Evolutionary conservation across 2,888 invertebrate genomes (phyloP).

Genomic region (Syrphus vitripennis): DNA sequence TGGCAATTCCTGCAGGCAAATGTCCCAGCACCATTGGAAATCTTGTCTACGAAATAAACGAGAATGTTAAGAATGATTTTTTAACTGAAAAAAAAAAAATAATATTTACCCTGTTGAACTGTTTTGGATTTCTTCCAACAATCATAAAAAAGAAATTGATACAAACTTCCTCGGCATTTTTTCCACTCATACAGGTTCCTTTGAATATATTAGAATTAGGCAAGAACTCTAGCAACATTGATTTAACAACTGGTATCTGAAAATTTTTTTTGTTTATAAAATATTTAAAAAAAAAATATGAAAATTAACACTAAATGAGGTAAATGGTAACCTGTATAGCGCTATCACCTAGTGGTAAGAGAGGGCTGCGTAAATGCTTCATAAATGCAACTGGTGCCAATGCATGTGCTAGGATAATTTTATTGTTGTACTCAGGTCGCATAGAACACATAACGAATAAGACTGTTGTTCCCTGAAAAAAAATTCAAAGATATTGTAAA

Average conservation of each 20-base stretch:
- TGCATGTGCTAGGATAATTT: conserved; percentile 82
- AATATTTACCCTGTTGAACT: conserved; percentile 80
- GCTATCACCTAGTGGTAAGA: conserved; percentile 73
- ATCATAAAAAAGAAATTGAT: conserved; percentile 81
- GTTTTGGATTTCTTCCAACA: conserved; percentile 80
- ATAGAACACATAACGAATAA: conserved; percentile 81
- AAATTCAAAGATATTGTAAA: neutral
- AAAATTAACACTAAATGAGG: neutral
- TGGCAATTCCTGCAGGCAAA: conserved; percentile 83
- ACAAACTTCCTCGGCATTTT: conserved; percentile 70
- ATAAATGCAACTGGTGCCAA: conserved; percentile 83
- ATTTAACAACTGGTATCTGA: neutral
- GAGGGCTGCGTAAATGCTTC: conserved; percentile 77
- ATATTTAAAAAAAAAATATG: too few relatives aligned
- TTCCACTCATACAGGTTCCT: conserved; percentile 70
- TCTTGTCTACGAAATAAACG: conserved; percentile 81
- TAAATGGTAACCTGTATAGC: conserved; percentile 72
- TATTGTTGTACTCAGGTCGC: conserved; percentile 82
- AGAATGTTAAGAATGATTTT: too few relatives aligned
- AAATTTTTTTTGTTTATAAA: neutral
- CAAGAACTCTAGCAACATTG: neutral
- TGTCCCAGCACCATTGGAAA: conserved; percentile 84
- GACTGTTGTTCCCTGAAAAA: conserved; percentile 82
- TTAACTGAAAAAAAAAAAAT: neutral
- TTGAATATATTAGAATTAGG: neutral